Conservation (phyloP, 2,113 vertebrate genomes). For the Mastomys natalensis region DNA sequence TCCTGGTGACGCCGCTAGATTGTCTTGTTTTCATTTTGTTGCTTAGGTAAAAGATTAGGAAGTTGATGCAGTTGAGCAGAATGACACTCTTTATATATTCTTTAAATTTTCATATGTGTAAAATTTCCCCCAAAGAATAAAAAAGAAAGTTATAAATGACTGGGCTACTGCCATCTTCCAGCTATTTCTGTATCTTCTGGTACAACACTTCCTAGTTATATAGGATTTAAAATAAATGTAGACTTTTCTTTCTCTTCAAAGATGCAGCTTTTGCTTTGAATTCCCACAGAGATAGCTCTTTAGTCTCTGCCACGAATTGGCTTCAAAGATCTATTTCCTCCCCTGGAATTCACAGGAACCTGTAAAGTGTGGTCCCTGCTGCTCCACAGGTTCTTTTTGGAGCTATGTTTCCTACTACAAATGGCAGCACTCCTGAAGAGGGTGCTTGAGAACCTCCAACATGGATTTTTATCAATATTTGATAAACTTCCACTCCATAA, state of each 20-base stretch:
- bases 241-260: background rate
- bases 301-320: background rate
- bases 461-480: background rate
- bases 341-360: background rate
- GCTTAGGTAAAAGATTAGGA: slow-evolving; percentile 8
- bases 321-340: background rate
- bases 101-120: background rate
- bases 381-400: background rate
- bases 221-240: background rate
- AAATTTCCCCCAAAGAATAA: background rate
- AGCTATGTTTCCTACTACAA: background rate
- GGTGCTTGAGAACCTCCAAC: background rate
- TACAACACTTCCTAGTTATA: background rate
- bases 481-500: background rate
- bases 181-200: background rate
- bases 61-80: background rate
- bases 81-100: background rate
- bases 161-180: background rate
- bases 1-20: background rate
- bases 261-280: background rate
- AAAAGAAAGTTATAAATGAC: background rate
- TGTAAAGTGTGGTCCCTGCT: background rate
- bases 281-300: background rate
- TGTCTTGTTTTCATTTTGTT: background rate
- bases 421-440: background rate